phyloP scores from a whole-genome alignment of 92 coral and sea anemone genomes.

The Epizoanthus rinbou region DNA sequence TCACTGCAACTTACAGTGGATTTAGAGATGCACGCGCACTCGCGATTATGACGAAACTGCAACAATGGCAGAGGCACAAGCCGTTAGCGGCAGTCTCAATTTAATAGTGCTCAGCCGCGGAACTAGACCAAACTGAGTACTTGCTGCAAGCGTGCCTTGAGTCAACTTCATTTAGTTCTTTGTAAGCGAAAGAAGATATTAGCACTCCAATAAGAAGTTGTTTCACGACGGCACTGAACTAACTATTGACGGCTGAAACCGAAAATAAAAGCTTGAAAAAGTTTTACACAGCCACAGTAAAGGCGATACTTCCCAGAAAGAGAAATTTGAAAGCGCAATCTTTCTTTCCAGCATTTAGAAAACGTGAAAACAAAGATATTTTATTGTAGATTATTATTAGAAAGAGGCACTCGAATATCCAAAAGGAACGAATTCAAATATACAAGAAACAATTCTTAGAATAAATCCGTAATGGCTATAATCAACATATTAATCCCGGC shows the following conservation, averaged over 20 bases:
- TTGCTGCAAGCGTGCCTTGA: conserved; percentile 2
- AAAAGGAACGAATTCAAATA: not conserved
- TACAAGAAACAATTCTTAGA: no score
- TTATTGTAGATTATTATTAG: no score
- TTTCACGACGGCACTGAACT: not conserved
- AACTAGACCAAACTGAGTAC: no score
- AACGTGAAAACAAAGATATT: not conserved
- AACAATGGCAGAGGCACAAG: no score
- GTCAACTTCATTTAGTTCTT: not conserved
- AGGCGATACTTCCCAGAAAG: no score
- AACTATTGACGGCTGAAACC: conserved; percentile 1
- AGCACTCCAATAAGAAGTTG: not conserved
- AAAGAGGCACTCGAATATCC: not conserved
- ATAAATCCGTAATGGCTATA: no score
- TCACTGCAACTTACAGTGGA: no score
- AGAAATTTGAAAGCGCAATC: conserved; percentile 4
- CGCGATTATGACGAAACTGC: no score
- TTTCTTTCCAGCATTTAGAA: conserved; percentile 9
- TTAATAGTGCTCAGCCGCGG: no score
- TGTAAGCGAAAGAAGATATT: not conserved
- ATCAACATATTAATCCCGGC: no score
- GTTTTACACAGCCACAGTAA: not conserved
- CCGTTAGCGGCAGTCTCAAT: no score
- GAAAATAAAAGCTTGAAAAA: not conserved
- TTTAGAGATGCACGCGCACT: no score